Conservation (phyloP, 2,888 invertebrate species). For the Pheosia tremula region DNA sequence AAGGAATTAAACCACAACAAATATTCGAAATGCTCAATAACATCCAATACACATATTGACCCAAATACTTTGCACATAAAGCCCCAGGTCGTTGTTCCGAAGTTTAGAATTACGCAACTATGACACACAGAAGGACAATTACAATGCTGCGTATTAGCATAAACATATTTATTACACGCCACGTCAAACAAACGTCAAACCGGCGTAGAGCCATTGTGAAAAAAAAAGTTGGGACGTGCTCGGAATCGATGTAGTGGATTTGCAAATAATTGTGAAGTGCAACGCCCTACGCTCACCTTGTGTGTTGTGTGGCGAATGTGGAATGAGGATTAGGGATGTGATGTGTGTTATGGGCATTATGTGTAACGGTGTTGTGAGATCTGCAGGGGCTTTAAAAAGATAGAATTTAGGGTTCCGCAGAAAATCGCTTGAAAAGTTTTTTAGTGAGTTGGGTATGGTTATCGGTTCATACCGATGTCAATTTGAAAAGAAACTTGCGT, state of each 20-base stretch:
- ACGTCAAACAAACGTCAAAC: conserved; percentile 55
- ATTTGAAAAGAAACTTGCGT: too few species aligned
- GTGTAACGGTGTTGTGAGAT: neutral
- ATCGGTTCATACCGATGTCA: too few species aligned
- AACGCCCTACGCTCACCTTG: conserved; percentile 78
- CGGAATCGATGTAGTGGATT: conserved; percentile 61
- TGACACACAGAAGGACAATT: conserved; percentile 54
- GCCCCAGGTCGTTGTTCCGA: conserved; percentile 33
- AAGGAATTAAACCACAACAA: too few species aligned
- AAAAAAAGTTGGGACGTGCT: conserved; percentile 58
- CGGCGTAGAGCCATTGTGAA: conserved; percentile 54
- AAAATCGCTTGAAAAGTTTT: too few species aligned
- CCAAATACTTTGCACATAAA: conserved; percentile 27
- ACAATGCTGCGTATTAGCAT: conserved; percentile 64
- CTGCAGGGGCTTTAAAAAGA: neutral
- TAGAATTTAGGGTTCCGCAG: too few species aligned
- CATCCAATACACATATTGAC: conserved; percentile 22
- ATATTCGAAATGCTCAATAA: neutral
- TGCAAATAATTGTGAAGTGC: conserved; percentile 76
- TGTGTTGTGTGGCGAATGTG: conserved; percentile 61
- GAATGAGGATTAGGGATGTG: conserved; percentile 42
- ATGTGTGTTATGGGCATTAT: conserved; percentile 20
- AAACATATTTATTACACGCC: conserved; percentile 56
- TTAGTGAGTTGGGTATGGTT: too few species aligned
- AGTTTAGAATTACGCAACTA: conserved; percentile 58